A percentile compares a stretch with the other conserved stretches of the same genome.
Evolutionary conservation across 2,797 vertebrate genomes (phyloP).

Genomic region (Tokudaia muenninki): DNA sequence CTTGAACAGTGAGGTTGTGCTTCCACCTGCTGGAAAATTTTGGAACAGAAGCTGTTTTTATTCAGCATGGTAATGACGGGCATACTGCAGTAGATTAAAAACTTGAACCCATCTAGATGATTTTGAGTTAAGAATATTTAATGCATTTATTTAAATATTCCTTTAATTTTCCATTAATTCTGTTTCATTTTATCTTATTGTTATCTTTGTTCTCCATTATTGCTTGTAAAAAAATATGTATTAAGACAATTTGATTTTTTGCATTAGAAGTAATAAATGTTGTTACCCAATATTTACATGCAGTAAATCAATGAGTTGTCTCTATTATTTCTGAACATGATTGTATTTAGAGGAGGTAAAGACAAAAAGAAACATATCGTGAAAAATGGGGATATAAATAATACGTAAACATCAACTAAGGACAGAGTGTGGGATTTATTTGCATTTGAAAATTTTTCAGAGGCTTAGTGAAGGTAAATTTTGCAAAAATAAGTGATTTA

Average conservation of each 20-base stretch:
- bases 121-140: conserved; percentile 27
- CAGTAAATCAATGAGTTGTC: background rate
- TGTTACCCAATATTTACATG: background rate
- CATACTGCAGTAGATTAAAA: background rate
- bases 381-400: background rate
- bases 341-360: background rate
- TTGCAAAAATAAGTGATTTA: background rate
- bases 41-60: background rate
- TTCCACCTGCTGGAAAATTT: conserved; percentile 83
- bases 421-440: background rate
- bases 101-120: background rate
- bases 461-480: background rate
- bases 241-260: background rate
- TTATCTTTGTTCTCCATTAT: background rate
- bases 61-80: accelerated
- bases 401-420: background rate
- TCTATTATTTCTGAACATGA: background rate
- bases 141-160: background rate
- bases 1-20: conserved; percentile 70
- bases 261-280: background rate
- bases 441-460: background rate
- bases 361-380: background rate
- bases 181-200: background rate
- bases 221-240: background rate
- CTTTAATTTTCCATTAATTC: background rate